A percentile compares a stretch with the other conserved stretches of the same genome.
phyloP scores from a whole-genome alignment of 1,140 invertebrate species.

The Lepidostoma basale region DNA sequence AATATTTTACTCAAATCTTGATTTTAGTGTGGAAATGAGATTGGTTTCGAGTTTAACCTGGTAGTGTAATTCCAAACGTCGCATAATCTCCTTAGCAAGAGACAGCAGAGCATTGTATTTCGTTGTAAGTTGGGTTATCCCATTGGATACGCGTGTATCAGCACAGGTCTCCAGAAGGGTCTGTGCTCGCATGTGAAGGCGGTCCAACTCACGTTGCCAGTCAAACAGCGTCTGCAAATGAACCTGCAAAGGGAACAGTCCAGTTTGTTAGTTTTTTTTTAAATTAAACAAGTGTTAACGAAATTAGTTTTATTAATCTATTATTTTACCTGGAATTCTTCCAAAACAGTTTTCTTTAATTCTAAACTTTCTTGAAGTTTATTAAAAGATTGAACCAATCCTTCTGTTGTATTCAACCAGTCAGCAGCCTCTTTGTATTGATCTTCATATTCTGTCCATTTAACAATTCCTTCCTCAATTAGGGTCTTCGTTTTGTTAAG shows the following conservation, averaged over 20 bases:
- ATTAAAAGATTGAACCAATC: slow-evolving; percentile 85
- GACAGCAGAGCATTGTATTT: slow-evolving; percentile 93
- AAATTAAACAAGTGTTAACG: not conserved
- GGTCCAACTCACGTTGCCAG: slow-evolving; percentile 91
- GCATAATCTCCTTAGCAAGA: slow-evolving; percentile 91
- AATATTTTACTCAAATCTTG: not conserved
- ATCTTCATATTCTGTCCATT: slow-evolving; percentile 95
- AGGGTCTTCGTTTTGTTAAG: slow-evolving; percentile 80
- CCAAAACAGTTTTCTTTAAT: slow-evolving; percentile 86
- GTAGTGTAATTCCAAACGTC: slow-evolving; percentile 86
- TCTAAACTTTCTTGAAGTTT: slow-evolving; percentile 89
- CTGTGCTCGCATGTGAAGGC: slow-evolving; percentile 90
- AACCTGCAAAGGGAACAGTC: slow-evolving; percentile 55
- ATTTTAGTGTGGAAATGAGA: not conserved
- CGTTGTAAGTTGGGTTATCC: slow-evolving; percentile 90
- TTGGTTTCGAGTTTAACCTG: slow-evolving; percentile 62
- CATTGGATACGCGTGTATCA: slow-evolving; percentile 91
- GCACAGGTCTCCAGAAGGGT: slow-evolving; percentile 88
- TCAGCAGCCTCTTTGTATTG: slow-evolving; percentile 87
- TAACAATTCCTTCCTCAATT: slow-evolving; percentile 87
- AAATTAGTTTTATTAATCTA: not conserved
- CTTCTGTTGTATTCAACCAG: slow-evolving; percentile 88
- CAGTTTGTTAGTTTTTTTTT: too few relatives aligned
- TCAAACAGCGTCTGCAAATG: slow-evolving; percentile 90
- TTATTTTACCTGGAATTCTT: slow-evolving; percentile 79